Conservation (phyloP, 2,888 invertebrate species). For the Elgonia sp. region DNA sequence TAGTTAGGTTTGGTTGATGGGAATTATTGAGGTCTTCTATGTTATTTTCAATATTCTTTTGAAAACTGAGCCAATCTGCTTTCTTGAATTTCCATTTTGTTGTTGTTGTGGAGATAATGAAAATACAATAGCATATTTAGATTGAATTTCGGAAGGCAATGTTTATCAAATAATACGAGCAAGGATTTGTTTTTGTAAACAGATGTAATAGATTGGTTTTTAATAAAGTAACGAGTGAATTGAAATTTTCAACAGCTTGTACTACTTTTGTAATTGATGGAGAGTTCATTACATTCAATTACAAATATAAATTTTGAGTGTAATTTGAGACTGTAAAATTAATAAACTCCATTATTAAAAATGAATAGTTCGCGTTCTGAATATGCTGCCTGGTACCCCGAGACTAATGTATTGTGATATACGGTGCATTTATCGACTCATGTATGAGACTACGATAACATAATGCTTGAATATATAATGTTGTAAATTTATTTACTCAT, state of each 20-base stretch:
- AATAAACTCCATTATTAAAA: conserved; percentile 60
- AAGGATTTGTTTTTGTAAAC: conserved; percentile 6
- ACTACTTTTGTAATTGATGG: conserved; percentile 39
- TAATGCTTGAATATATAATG: conserved; percentile 50
- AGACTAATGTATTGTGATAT: conserved; percentile 65
- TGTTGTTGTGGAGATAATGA: conserved; percentile 21
- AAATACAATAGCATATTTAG: conserved; percentile 22
- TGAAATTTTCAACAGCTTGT: conserved; percentile 36
- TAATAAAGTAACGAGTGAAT: conserved; percentile 13
- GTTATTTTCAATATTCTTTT: too few species aligned
- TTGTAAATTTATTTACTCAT: conserved; percentile 65
- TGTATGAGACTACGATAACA: conserved; percentile 63
- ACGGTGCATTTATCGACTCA: conserved; percentile 60
- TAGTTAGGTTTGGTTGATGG: too few species aligned
- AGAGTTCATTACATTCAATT: conserved; percentile 50
- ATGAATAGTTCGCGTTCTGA: conserved; percentile 39
- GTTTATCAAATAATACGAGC: conserved; percentile 8
- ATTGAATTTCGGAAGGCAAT: not conserved
- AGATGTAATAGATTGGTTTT: conserved; percentile 15
- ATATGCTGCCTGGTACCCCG: conserved; percentile 46
- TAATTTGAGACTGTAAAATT: conserved; percentile 42
- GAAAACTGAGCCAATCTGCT: too few species aligned
- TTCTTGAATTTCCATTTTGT: too few species aligned
- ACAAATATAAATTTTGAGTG: conserved; percentile 43
- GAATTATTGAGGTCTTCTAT: too few species aligned